Percentiles rank a stretch among this genome's conserved stretches.
These are phyloP conservation scores for Mesorhabditis sp. DNA, from an alignment of 2,888 invertebrate genomes.

Conservation along the genomic window DNA sequence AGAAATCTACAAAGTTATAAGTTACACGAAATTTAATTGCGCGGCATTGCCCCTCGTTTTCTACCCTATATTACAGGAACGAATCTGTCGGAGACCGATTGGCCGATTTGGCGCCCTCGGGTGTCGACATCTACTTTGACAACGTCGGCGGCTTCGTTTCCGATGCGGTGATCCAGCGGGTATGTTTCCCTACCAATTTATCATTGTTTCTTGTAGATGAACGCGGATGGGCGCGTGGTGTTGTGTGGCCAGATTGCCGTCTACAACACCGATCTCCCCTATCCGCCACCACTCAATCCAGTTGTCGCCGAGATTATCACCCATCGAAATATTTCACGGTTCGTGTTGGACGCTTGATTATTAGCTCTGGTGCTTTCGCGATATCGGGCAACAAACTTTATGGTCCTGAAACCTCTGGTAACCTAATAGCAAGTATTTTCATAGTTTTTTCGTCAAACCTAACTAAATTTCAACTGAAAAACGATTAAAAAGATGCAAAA, in stretches of 20 bases:
- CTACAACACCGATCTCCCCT: conserved; percentile 60
- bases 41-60: not conserved
- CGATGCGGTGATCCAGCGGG: conserved; percentile 56
- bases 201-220: conserved; percentile 54
- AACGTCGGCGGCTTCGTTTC: conserved; percentile 61
- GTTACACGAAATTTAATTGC: no score
- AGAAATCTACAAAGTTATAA: not conserved
- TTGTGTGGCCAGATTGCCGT: conserved; percentile 61
- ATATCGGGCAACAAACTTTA: no score
- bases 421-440: no score
- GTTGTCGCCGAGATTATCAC: conserved; percentile 36
- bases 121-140: conserved; percentile 61
- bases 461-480: no score
- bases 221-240: conserved; percentile 55
- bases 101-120: conserved; percentile 54
- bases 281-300: conserved; percentile 59
- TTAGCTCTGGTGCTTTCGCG: no score
- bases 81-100: conserved; percentile 53
- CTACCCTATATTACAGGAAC: conserved; percentile 16
- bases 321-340: conserved; percentile 56
- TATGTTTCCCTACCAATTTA: not conserved
- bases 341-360: not conserved
- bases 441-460: no score
- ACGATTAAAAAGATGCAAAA: no score
- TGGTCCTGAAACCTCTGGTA: no score